Conservation (phyloP, 2,888 invertebrate species). For the Drosophila emarginata region DNA sequence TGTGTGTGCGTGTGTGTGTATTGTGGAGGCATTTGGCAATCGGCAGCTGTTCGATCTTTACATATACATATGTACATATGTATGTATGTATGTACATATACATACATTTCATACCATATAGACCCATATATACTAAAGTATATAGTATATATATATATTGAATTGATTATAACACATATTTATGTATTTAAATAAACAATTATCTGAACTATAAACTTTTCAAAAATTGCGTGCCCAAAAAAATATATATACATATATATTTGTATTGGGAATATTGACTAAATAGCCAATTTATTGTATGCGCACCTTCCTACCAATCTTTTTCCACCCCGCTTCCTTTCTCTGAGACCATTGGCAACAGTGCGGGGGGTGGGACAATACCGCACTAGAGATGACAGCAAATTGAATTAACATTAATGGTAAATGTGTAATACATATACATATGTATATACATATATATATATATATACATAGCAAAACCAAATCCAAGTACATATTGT, state of each 20-base stretch:
- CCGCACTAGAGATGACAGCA: conserved; percentile 21
- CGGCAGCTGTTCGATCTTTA: conserved; percentile 47
- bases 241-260: background rate
- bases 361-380: background rate
- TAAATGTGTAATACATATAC: conserved; percentile 54
- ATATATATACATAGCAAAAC: conserved; percentile 17
- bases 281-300: background rate
- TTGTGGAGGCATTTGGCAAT: conserved; percentile 39
- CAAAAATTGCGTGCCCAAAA: background rate
- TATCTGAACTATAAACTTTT: conserved; percentile 12
- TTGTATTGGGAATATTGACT: background rate
- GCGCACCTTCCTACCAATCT: no score
- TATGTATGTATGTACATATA: no score
- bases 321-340: no score
- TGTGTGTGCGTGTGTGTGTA: conserved; percentile 22
- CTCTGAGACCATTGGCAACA: background rate
- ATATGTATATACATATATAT: conserved; percentile 36
- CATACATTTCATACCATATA: background rate
- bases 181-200: conserved; percentile 58
- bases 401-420: conserved; percentile 69
- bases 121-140: conserved; percentile 15
- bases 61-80: background rate
- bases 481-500: conserved; percentile 13
- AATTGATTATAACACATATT: conserved; percentile 56
- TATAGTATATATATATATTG: conserved; percentile 16